Base-by-base conservation (phyloP, 2,888 invertebrate genomes). In the Diabrotica balteata region DNA sequence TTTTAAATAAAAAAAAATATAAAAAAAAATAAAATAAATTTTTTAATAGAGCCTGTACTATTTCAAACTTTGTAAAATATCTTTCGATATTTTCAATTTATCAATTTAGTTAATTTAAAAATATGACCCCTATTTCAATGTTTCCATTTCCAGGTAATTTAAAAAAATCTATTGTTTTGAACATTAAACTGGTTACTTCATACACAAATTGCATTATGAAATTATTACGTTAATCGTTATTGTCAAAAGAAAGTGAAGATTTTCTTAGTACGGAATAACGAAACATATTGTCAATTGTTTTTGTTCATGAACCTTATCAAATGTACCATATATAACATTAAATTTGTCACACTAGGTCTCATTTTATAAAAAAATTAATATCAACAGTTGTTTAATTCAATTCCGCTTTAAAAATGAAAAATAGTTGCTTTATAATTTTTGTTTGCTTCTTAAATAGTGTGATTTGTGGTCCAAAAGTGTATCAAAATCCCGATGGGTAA, bases 221-320 rank as follows among this genome's bases (percentile, higher is more conserved):
- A 63, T 54, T 9, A 57, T 63, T 63, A 57, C 63, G 45, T 11
- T 47, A 63, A 47, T 46, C 61, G n/a, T 43, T 53, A 58, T 57
- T 54, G 44, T 53, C 50, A 60, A 66, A 76, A 75, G 78, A 78
- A 78, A 78, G 78, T 75, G 75, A 76, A 76, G 73, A 72, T 71
- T 70, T 53, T 52, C 60, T 11, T 66, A 9, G 32, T 10, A 52
- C 10, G 54, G 64, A 63, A 74, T 73, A 72, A 72, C 72, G 72
- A 72, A 78, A 78, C 72, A 60, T 67, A 82, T 83, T 84, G 82
- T 83, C 73, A 78, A 79, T 79, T 80, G 80, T 77, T 76, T 74
- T 62, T 76, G 72, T 17, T 67, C 72, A 81, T 76, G 77, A 66
- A 73, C 73, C 82, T 82, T 82, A 78, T 81, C 82, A 78, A 73